Percentiles rank a stretch among this genome's conserved stretches.
phyloP scores from a whole-genome alignment of 1,140 invertebrate species.

The Drosophila ironensis region DNA sequence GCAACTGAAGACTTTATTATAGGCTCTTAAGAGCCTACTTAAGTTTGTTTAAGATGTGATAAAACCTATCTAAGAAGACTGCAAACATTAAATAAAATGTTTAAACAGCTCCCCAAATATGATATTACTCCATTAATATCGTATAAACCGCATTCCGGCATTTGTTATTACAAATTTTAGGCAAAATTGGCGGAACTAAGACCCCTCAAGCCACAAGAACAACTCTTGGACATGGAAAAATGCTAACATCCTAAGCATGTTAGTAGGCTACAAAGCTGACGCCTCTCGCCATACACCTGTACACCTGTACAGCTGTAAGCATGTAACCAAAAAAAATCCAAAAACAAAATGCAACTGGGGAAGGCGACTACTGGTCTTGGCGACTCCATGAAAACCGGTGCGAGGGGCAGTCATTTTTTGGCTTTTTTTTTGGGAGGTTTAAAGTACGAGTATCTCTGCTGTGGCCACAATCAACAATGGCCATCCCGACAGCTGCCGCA shows the following conservation, averaged over 20 bases:
- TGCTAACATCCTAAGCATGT: conserved; percentile 32
- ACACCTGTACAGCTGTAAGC: not conserved
- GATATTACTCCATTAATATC: too few species aligned
- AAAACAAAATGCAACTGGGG: conserved; percentile 17
- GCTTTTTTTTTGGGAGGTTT: not conserved
- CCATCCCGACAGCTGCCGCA: conserved; percentile 46
- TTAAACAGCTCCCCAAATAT: too few species aligned
- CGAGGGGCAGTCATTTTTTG: not conserved
- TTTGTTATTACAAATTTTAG: too few species aligned
- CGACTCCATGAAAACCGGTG: too few species aligned
- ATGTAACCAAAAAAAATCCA: not conserved
- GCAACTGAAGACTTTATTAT: too few species aligned
- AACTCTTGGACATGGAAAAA: conserved; percentile 13
- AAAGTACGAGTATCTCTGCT: conserved; percentile 18
- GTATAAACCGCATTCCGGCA: too few species aligned
- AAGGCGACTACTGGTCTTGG: conserved; percentile 48
- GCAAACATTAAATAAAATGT: too few species aligned
- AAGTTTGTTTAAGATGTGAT: too few species aligned
- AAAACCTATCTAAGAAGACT: too few species aligned
- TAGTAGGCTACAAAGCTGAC: conserved; percentile 39
- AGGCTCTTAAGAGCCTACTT: too few species aligned
- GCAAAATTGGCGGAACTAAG: too few species aligned
- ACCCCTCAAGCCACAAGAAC: not conserved
- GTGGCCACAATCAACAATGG: conserved; percentile 48
- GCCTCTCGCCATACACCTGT: conserved; percentile 37